Evolutionary conservation across 2,797 vertebrate species (phyloP).

Genomic region (Poeciliopsis presidionis): DNA sequence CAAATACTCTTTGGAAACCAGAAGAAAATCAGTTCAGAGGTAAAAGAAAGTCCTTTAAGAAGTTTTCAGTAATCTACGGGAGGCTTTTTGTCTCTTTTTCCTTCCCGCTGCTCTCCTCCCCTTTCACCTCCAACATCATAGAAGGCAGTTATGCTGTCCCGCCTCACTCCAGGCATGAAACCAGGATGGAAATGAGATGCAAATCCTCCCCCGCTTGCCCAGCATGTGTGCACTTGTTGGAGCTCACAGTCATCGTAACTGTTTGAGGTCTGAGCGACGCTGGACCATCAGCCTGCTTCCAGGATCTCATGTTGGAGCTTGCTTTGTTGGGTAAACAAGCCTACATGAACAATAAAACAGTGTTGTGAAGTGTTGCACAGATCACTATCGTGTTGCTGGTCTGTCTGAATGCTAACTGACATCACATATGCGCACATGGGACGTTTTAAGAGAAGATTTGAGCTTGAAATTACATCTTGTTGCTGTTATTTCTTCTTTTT

Average conservation of each 20-base stretch:
- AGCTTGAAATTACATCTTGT: neutral
- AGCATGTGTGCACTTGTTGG: conserved; percentile 61
- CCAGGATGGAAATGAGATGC: conserved; percentile 83
- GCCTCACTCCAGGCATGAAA: conserved; percentile 61
- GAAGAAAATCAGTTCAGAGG: conserved; percentile 1
- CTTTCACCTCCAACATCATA: conserved; percentile 34
- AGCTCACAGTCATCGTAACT: conserved; percentile 32
- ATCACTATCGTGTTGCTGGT: conserved; percentile 51
- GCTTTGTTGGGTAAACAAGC: conserved; percentile 64
- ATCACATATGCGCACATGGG: neutral
- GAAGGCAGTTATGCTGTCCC: conserved; percentile 55
- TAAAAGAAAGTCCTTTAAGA: conserved; percentile 22
- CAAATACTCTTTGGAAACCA: conserved; percentile 1
- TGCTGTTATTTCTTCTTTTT: neutral
- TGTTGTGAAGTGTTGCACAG: conserved; percentile 43
- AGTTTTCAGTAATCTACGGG: conserved; percentile 43
- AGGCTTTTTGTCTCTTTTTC: conserved; percentile 57
- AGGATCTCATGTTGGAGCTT: conserved; percentile 11
- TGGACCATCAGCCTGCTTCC: conserved; percentile 17
- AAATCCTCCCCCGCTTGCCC: conserved; percentile 67
- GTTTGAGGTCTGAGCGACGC: conserved; percentile 32
- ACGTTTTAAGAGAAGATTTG: neutral
- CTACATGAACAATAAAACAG: conserved; percentile 54
- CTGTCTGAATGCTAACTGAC: conserved; percentile 32
- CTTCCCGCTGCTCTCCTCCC: neutral